These are phyloP conservation scores for Bombus balteatus DNA, from an alignment of 1,140 invertebrate genomes.

Conservation along the genomic window DNA sequence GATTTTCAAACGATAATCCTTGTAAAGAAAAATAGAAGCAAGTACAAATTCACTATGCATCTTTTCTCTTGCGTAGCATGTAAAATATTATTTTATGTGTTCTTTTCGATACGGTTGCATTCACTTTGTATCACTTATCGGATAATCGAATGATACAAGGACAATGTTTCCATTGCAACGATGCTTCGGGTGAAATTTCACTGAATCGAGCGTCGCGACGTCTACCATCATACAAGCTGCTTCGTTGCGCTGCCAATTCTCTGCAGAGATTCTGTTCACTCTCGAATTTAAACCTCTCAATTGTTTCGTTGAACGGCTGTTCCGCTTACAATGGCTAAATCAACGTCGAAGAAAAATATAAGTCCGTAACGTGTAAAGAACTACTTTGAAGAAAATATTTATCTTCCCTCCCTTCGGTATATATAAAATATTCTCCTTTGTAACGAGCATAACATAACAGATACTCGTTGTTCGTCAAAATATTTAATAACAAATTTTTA, in stretches of 20 bases:
- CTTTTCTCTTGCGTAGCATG: not conserved
- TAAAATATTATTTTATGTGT: not conserved
- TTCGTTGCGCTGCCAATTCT: constrained; percentile 8
- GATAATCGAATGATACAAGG: not conserved
- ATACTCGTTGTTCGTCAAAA: too few relatives aligned
- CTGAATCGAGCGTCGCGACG: not conserved
- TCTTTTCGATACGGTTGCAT: not conserved
- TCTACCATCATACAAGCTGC: not conserved
- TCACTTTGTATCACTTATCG: not conserved
- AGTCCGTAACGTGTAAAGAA: not conserved
- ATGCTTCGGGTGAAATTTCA: constrained; percentile 1
- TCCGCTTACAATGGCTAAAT: not conserved
- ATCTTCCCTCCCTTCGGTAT: not conserved
- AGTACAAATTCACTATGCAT: too few relatives aligned
- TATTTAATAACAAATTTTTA: not conserved
- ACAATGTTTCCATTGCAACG: not conserved
- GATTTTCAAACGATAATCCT: not conserved
- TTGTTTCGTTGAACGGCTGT: not conserved
- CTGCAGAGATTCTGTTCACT: not conserved
- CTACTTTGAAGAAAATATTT: not conserved
- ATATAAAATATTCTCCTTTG: not conserved
- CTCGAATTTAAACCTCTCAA: not conserved
- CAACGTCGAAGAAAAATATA: not conserved
- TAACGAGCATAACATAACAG: not conserved
- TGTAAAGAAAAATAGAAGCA: too few relatives aligned